Evolutionary conservation across 2,888 invertebrate species (phyloP).

Genomic region (Drosophila vallismaia): DNA sequence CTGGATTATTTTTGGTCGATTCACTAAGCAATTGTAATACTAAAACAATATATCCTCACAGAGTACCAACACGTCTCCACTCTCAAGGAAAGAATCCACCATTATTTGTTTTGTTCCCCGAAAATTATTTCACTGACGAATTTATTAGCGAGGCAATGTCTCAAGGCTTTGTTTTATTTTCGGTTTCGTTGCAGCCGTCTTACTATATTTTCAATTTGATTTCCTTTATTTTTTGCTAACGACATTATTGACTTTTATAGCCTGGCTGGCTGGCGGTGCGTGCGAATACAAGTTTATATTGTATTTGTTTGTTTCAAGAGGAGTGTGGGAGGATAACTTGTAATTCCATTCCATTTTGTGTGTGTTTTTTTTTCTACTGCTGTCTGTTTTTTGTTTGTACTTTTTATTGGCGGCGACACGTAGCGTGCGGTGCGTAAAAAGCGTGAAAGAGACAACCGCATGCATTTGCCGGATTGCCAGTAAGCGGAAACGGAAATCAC

Average conservation of each 20-base stretch:
- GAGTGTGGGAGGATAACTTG: slow-evolving; percentile 28
- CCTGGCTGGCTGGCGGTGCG: slow-evolving; percentile 17
- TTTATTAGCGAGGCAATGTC: slow-evolving; percentile 47
- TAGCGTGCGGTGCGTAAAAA: slow-evolving; percentile 54
- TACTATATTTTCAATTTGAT: slow-evolving; percentile 49
- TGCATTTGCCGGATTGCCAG: slow-evolving; percentile 40
- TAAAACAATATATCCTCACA: not conserved
- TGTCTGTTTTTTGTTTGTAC: slow-evolving; percentile 41
- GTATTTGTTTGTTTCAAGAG: not conserved
- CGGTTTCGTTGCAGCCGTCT: slow-evolving; percentile 24
- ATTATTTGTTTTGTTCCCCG: slow-evolving; percentile 6
- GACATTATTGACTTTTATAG: slow-evolving; percentile 43
- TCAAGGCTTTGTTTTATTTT: slow-evolving; percentile 38
- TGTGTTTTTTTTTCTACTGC: not conserved
- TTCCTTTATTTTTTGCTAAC: slow-evolving; percentile 48
- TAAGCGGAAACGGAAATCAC: slow-evolving; percentile 57
- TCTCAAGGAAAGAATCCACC: not conserved
- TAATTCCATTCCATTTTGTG: slow-evolving; percentile 28
- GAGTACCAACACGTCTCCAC: slow-evolving; percentile 9
- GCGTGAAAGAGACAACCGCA: slow-evolving; percentile 50
- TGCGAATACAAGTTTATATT: slow-evolving; percentile 3
- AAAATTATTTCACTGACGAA: slow-evolving; percentile 52
- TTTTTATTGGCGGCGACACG: slow-evolving; percentile 49
- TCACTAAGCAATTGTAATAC: no score
- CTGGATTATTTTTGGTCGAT: no score